Evolutionary conservation across 2,888 invertebrate species (phyloP).

Genomic region (Leuctra nigra): DNA sequence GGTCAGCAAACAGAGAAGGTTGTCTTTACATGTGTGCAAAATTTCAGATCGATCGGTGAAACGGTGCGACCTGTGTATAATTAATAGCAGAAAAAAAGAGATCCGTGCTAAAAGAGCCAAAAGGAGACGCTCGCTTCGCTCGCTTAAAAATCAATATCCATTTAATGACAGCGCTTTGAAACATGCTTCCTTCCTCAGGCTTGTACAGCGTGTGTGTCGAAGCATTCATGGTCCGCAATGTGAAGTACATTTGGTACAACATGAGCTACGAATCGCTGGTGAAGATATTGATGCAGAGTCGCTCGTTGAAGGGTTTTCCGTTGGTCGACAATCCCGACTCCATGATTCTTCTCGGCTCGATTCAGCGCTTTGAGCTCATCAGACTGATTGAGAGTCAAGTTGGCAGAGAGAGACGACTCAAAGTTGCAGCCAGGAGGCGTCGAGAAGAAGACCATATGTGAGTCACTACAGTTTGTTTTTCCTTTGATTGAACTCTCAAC

Average conservation of each 20-base stretch:
- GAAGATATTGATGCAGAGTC: constrained; percentile 58
- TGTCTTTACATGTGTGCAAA: too few species aligned
- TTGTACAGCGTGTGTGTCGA: constrained; percentile 94
- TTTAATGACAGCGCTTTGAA: too few species aligned
- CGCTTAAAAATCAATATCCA: too few species aligned
- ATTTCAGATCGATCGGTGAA: too few species aligned
- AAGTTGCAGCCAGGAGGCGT: constrained; percentile 72
- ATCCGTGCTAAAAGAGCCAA: too few species aligned
- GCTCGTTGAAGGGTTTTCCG: constrained; percentile 75
- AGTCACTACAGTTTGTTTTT: too few species aligned
- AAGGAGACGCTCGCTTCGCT: too few species aligned
- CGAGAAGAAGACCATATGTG: background rate
- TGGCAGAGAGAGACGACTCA: constrained; percentile 71
- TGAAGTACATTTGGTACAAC: constrained; percentile 83
- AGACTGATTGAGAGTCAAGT: constrained; percentile 81
- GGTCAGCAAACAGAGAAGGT: too few species aligned
- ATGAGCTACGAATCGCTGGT: constrained; percentile 81
- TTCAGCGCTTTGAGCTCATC: constrained; percentile 83
- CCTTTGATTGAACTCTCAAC: too few species aligned
- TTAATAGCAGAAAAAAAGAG: too few species aligned
- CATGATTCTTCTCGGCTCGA: constrained; percentile 92
- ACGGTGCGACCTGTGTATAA: too few species aligned
- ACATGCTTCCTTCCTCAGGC: too few species aligned
- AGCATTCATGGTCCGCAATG: constrained; percentile 94
- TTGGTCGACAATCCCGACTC: constrained; percentile 86